Evolutionary conservation across 2,113 vertebrate genomes (phyloP), one percentile per base, ranked within the genome.

Genomic region (Trogon melanurus): DNA sequence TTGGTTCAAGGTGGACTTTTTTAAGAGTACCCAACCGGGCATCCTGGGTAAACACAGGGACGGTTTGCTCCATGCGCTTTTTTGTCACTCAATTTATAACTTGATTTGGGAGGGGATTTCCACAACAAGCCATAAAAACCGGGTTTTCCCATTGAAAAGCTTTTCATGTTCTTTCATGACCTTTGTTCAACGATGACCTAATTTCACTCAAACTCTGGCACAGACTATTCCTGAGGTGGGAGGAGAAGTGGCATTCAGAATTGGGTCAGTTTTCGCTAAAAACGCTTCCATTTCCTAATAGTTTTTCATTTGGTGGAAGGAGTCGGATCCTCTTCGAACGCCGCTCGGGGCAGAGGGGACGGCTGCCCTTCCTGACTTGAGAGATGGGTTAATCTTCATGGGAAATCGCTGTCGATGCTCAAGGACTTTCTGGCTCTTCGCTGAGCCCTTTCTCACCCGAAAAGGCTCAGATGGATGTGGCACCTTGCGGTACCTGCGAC

Each of bases 121-220:
- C 89, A 88, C 65, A 11, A 23, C 74, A 79, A 76, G 76, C 71
- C 79, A n/a, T 73, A 82, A 95, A 94, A 91, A 32, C 34, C 38
- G 92, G 86, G 86, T 74, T 69, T 96, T 93, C 89, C 88, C 67
- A 90, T 16, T 45, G 78, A 82, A 58, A 87, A 92, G 62, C 88
- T 89, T 88, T 89, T 76, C 66, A 47, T 82, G 65, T 88, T 93
- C 74, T 88, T 88, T 81, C 81, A 34, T 56, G 90, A 96, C 81
- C 96, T 96, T 89, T 95, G 66, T 90, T 97, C 75, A 93, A 86
- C 72, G 79, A 53, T 25, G 92, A 96, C 95, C 95, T 92, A 96
- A 93, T 96, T 90, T 94, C 80, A 7, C 74, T 90, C 87, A 10
- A 57, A 45, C 88, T 70, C 73, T 75, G 91, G 84, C 83, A 67